Percentiles rank a stretch among this genome's conserved stretches.
phyloP scores from a whole-genome alignment of 2,113 vertebrate species.

The Antennarius striatus region DNA sequence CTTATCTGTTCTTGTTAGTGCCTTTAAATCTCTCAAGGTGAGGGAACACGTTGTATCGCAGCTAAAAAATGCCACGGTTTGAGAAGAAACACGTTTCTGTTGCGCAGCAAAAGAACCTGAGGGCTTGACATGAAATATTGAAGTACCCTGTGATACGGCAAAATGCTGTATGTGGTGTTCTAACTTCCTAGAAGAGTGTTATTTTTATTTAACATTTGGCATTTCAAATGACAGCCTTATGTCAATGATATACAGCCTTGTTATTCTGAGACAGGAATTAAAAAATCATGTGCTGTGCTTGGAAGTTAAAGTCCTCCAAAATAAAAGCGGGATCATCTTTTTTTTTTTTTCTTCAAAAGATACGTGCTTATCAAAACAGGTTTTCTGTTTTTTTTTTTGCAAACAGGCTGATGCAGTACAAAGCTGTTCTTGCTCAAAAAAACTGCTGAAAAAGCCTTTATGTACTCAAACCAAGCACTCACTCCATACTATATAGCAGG shows the following conservation, averaged over 20 bases:
- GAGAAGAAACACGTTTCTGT: slow-evolving; percentile 3
- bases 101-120: neutral
- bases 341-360: slow-evolving; percentile 47
- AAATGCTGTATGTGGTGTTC: neutral
- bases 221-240: slow-evolving; percentile 1
- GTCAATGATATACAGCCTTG: slow-evolving; percentile 7
- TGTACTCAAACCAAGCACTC: slow-evolving; percentile 50
- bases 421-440: slow-evolving; percentile 60
- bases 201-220: slow-evolving; percentile 3
- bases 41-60: slow-evolving; percentile 13
- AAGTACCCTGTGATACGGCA: neutral
- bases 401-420: slow-evolving; percentile 63
- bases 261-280: slow-evolving; percentile 35
- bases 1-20: slow-evolving; percentile 43
- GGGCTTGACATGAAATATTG: neutral
- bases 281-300: slow-evolving; percentile 44
- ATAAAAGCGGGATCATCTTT: slow-evolving; percentile 37
- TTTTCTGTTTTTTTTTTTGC: slow-evolving; percentile 33
- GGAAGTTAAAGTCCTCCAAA: slow-evolving; percentile 35
- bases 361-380: slow-evolving; percentile 62
- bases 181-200: neutral
- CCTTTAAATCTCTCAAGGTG: slow-evolving; percentile 34
- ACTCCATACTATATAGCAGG: slow-evolving; percentile 35
- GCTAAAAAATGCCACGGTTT: neutral
- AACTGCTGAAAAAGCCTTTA: slow-evolving; percentile 63